A percentile compares a stretch with the other conserved stretches of the same genome.
Evolutionary conservation across 2,888 invertebrate species (phyloP).

Genomic region (Chironomus riparius): DNA sequence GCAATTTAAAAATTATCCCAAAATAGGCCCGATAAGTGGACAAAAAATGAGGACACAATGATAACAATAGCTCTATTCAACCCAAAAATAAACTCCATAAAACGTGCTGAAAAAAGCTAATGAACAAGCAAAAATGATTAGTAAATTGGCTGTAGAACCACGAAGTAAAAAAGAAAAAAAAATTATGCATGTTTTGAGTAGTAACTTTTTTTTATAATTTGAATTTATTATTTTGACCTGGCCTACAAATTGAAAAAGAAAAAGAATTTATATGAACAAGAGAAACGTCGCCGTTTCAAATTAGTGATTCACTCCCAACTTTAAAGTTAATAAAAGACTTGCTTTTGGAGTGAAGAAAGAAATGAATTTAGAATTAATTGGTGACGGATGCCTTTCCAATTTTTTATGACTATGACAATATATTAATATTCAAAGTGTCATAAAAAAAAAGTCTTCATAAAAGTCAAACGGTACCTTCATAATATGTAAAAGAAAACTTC

Average conservation of each 20-base stretch:
- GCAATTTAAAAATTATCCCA: no score
- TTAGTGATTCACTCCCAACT: background rate
- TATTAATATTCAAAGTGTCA: conserved; percentile 10
- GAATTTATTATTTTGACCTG: conserved; percentile 16
- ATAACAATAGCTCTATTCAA: no score
- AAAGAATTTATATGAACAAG: no score
- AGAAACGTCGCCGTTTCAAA: no score
- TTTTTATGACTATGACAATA: background rate
- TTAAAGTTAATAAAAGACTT: background rate
- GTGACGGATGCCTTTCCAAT: conserved; percentile 1
- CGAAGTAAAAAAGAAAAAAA: no score
- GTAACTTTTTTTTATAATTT: background rate
- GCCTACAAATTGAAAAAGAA: background rate
- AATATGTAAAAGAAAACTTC: background rate
- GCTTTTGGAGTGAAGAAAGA: background rate
- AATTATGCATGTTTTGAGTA: background rate
- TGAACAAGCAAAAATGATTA: background rate
- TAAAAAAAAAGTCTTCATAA: background rate
- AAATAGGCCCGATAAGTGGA: no score
- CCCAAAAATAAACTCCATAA: no score
- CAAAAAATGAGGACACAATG: no score
- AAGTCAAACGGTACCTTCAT: background rate
- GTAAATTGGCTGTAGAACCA: background rate
- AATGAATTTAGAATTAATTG: conserved; percentile 2
- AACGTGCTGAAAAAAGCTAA: background rate